Evolutionary conservation across 1,140 invertebrate genomes (phyloP).

Genomic region (Venustaconcha ellipsiformis): DNA sequence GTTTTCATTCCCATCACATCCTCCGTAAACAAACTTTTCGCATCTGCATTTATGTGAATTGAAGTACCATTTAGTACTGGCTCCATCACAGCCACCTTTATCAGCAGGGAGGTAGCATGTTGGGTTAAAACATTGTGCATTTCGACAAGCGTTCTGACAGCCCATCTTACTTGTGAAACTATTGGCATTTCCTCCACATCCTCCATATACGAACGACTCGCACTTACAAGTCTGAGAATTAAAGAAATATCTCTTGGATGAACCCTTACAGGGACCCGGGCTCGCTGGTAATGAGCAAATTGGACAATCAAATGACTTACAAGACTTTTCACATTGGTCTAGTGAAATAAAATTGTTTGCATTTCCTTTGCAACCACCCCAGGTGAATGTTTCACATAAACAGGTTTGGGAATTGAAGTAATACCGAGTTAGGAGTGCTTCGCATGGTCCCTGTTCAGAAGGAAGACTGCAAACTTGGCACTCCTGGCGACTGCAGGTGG

Average conservation of each 20-base stretch:
- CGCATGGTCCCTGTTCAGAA: conserved; percentile 46
- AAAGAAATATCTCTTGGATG: conserved; percentile 61
- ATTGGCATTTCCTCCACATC: conserved; percentile 66
- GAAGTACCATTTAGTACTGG: conserved; percentile 61
- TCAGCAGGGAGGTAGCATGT: conserved; percentile 82
- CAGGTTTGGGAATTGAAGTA: conserved; percentile 63
- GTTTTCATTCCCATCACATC: conserved; percentile 64
- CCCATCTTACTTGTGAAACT: conserved; percentile 56
- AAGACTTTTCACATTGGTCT: background rate
- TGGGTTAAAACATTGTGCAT: background rate
- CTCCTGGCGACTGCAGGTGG: conserved; percentile 42
- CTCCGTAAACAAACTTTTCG: conserved; percentile 54
- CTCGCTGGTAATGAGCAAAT: conserved; percentile 12
- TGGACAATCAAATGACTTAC: conserved; percentile 9
- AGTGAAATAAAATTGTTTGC: conserved; percentile 39
- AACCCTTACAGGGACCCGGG: conserved; percentile 48
- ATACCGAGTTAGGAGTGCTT: conserved; percentile 54
- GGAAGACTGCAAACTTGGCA: conserved; percentile 35
- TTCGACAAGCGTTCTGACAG: conserved; percentile 34
- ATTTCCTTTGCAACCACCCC: conserved; percentile 86
- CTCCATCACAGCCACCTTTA: conserved; percentile 79
- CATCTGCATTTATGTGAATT: conserved; percentile 46
- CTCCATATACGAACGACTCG: conserved; percentile 64
- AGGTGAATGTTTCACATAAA: conserved; percentile 63
- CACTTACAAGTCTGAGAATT: conserved; percentile 63